Conservation (phyloP, 2,797 vertebrate species). For the Pseudotriccus pelzelni region DNA sequence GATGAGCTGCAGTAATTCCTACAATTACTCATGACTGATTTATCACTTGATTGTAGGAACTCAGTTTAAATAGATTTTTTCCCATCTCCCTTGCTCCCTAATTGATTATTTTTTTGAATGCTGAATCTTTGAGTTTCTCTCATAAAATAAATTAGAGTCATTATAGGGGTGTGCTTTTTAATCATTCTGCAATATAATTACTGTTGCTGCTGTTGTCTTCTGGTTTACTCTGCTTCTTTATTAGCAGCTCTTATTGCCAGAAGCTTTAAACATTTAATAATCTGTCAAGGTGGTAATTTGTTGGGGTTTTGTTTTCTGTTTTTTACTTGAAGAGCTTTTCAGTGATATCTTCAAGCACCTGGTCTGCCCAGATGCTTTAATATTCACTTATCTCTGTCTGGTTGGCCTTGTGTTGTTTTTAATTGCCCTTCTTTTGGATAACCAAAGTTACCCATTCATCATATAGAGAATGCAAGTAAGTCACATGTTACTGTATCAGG, state of each 20-base stretch:
- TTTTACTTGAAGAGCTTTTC: neutral
- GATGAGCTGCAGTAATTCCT: neutral
- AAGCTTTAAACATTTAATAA: conserved; percentile 60
- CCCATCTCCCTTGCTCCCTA: conserved; percentile 23
- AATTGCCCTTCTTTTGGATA: neutral
- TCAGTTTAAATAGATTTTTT: conserved; percentile 56
- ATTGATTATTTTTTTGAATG: conserved; percentile 65
- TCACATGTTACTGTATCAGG: neutral
- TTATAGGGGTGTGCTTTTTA: conserved; percentile 66
- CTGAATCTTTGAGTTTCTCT: conserved; percentile 56
- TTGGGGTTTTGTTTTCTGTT: neutral
- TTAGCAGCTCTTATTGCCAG: conserved; percentile 56
- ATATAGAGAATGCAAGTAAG: neutral
- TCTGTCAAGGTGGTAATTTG: conserved; percentile 37
- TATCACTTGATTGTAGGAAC: conserved; percentile 63
- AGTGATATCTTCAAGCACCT: neutral
- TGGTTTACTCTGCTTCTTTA: conserved; percentile 48
- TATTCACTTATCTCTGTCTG: neutral
- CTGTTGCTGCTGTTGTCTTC: conserved; percentile 33
- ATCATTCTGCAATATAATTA: conserved; percentile 68
- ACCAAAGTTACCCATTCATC: neutral
- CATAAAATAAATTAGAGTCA: conserved; percentile 69
- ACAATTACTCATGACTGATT: conserved; percentile 63
- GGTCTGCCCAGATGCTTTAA: neutral
- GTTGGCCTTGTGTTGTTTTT: neutral